Conservation (phyloP, 2,797 vertebrate genomes). For the Enteromius afrohamiltoni region DNA sequence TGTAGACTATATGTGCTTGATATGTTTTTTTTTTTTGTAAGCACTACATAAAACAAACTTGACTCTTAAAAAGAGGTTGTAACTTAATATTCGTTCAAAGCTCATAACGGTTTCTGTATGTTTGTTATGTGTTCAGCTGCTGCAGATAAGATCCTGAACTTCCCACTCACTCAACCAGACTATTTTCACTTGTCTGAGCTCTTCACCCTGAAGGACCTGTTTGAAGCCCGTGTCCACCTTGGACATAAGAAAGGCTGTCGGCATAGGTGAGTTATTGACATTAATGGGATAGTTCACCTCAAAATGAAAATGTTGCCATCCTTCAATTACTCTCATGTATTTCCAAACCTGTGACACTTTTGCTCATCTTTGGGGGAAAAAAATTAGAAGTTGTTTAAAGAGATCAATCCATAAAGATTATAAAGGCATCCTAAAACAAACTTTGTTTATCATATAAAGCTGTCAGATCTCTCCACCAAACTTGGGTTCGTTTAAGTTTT, state of each 20-base stretch:
- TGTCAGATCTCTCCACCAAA: too few relatives aligned
- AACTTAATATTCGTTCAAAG: conserved; percentile 33
- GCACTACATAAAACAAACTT: neutral
- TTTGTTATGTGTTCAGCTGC: conserved; percentile 3
- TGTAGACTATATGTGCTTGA: neutral
- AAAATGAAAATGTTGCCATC: neutral
- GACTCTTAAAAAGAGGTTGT: neutral
- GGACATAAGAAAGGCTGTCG: conserved; percentile 94
- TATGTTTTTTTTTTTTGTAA: neutral
- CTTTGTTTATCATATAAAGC: neutral
- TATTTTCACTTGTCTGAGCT: conserved; percentile 90
- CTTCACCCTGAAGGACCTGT: conserved; percentile 86
- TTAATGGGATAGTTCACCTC: neutral
- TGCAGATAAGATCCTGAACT: conserved; percentile 69
- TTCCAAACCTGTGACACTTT: neutral
- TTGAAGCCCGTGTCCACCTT: conserved; percentile 91
- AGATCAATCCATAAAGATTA: neutral
- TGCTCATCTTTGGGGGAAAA: neutral
- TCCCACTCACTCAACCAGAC: conserved; percentile 84
- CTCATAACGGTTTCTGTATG: neutral
- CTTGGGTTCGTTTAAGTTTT: neutral
- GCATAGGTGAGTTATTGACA: conserved; percentile 80
- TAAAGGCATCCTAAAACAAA: neutral
- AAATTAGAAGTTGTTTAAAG: neutral
- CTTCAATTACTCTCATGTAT: neutral